These are phyloP conservation scores for Nebria ingens DNA, from an alignment of 1,140 invertebrate species.

Conservation along the genomic window DNA sequence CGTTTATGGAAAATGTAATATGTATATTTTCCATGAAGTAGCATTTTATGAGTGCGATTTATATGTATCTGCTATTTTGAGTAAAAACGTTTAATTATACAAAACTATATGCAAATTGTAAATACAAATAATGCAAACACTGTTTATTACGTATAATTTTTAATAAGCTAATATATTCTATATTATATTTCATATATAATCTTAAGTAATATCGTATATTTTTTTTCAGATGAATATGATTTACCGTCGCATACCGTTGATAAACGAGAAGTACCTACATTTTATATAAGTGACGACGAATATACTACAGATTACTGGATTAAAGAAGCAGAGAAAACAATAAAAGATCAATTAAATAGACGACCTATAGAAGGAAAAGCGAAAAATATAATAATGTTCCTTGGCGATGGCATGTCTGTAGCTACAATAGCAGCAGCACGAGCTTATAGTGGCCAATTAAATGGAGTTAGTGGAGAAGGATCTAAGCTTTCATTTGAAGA, in stretches of 20 bases:
- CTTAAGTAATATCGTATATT: too few relatives aligned
- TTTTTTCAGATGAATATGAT: neutral
- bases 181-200: too few relatives aligned
- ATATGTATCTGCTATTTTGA: too few relatives aligned
- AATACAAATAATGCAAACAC: too few relatives aligned
- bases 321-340: constrained; percentile 24
- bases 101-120: too few relatives aligned
- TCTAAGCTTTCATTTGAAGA: constrained; percentile 59
- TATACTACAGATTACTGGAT: constrained; percentile 31
- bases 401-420: constrained; percentile 75
- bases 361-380: constrained; percentile 39
- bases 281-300: constrained; percentile 17
- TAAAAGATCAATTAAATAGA: constrained; percentile 24
- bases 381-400: constrained; percentile 67
- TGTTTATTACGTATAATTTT: too few relatives aligned
- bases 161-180: too few relatives aligned
- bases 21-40: too few relatives aligned
- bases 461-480: constrained; percentile 53
- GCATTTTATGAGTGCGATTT: too few relatives aligned
- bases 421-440: constrained; percentile 61
- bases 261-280: neutral
- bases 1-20: too few relatives aligned
- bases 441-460: constrained; percentile 51
- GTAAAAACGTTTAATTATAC: too few relatives aligned
- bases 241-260: neutral